These are phyloP conservation scores for Python bivittatus DNA, from an alignment of 2,113 vertebrate species.

Conservation along the genomic window DNA sequence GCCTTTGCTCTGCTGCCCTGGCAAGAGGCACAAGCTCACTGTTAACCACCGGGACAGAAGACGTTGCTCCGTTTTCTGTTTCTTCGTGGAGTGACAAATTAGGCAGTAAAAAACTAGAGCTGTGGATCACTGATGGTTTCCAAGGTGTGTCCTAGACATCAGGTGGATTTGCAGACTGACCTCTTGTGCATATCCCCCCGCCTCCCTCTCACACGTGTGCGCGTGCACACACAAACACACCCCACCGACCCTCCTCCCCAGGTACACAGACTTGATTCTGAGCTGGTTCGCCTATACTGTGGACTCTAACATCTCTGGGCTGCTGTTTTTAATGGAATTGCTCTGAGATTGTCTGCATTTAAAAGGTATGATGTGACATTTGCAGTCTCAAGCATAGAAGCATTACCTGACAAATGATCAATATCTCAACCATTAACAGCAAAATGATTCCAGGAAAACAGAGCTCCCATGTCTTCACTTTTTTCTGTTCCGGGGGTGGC, in stretches of 20 bases:
- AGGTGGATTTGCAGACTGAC: too few relatives aligned
- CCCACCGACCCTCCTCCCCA: neutral
- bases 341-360: neutral
- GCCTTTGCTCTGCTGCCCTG: too few relatives aligned
- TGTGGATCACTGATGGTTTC: too few relatives aligned
- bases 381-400: neutral
- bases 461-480: neutral
- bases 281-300: neutral
- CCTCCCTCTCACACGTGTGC: neutral
- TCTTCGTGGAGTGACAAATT: too few relatives aligned
- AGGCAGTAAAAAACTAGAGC: too few relatives aligned
- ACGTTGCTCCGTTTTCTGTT: too few relatives aligned
- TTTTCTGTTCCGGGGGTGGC: neutral
- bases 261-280: neutral
- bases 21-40: too few relatives aligned
- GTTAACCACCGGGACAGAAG: too few relatives aligned
- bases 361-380: neutral
- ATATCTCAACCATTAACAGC: slow-evolving; percentile 1
- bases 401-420: neutral
- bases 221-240: neutral
- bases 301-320: neutral
- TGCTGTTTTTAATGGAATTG: neutral
- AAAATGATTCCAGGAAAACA: neutral
- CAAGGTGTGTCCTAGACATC: too few relatives aligned
- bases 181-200: neutral